Evolutionary conservation across 2,113 vertebrate genomes (phyloP), one percentile per base, ranked within the genome.

Genomic region (Heterocephalus glaber): DNA sequence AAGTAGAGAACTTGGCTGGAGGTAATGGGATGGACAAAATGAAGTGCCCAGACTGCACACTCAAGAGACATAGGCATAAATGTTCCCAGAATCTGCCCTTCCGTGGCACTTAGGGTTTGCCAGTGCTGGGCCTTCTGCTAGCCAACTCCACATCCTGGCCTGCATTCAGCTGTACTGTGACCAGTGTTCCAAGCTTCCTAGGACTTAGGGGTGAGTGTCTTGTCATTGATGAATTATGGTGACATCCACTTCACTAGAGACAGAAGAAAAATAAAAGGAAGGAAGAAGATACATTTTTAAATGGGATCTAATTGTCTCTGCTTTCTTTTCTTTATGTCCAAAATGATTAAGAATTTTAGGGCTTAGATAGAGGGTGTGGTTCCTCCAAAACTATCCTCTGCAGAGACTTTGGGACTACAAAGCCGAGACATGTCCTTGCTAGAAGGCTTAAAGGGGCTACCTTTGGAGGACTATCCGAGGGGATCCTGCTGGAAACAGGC

Each of bases 201-300:
- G 52, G 30, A 41, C 58, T 63, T 88, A 41, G 60, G 88, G 92
- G 6, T 90, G 83, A 61, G 12, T 54, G n/a, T 0, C 44, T 77
- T 13, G 56, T 1, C 3, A 47, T 28, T 30, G 82, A 74, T 35
- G 8, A 86, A 63, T 70, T 77, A 61, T n/a, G 60, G 47, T 30
- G 10, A 0, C 0, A 76, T 16, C 56, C 35, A 2, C 0, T 0
- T 83, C 88, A 41, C 47, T 22, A n/a, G 92, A 86, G 92, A 83
- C 90, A 52, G 68, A 93, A 44, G 77, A 89, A 80, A 77, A 87
- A 84, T 76, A 79, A 65, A 26, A 85, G 87, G 66, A n/a, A 96
- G 88, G 44, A 89, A 93, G 85, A 38, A 82, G 5, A 11, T 5
- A 72, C 12, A 52, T 49, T 96, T 61, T 47, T 90, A 94, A 93